Evolutionary conservation across 35 echinoderm and acorn worm species (phyloP), one percentile per base, ranked within the genome.

Genomic region (Apostichopus californicus): DNA sequence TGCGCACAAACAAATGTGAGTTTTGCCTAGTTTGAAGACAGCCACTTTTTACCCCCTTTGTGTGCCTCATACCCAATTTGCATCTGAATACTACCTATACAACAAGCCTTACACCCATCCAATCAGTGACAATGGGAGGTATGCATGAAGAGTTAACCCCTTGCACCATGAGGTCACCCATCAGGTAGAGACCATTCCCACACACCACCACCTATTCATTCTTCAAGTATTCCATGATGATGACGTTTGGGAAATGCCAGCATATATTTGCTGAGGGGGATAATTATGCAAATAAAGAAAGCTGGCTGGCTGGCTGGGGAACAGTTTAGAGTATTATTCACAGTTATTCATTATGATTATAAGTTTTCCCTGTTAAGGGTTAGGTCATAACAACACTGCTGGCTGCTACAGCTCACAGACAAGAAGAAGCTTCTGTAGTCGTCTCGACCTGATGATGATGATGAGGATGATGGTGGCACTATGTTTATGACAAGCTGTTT

Each of bases 251-350:
- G 81, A 85, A 58, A 85, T 63, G 81, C 81, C 17, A 59, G 81
- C 55, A 85, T 85, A 85, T 85, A 85, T 85, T 85, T 85, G 81
- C 81, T 85, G 81, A 85, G 81, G 81, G 71, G 81, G 81, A 85
- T 85, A 85, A 85, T 85, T 85, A 85, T 85, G 81, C 81, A 85
- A 85, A 85, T 85, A 85, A 85, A 85, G 81, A 55, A 85, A 85
- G 34, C 81, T 58, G 56, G 55, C 81, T 58, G 56, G 55, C 81
- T 85, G 81, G 81, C 81, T 85, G 81, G 81, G 81, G 81, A 85
- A 85, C 81, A 85, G 81, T 85, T 85, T 60, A 85, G 55, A 60
- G 81, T 58, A 85, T 59, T 81, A 81, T 85, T 85, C 81, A 85
- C 81, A 85, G 81, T 85, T 85, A 85, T 85, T 85, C 81, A 59